Percentiles rank a stretch among this genome's conserved stretches.
Evolutionary conservation across 2,888 invertebrate genomes (phyloP).

Genomic region (Tubulanus polymorphus): DNA sequence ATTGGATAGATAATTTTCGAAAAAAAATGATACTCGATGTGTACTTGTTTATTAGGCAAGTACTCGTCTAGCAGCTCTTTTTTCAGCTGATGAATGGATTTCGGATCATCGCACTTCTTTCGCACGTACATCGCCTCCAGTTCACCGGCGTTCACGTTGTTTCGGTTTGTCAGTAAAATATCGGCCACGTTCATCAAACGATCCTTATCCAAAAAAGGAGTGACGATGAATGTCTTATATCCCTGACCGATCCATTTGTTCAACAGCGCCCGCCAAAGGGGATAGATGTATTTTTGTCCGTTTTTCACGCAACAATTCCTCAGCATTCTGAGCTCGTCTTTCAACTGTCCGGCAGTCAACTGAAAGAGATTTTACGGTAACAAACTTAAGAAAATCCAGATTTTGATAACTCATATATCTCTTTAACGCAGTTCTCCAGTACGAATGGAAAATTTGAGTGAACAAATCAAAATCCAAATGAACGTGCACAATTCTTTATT

Average conservation of each 20-base stretch:
- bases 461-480: too few species aligned
- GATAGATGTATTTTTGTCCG: conserved; percentile 34
- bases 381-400: too few species aligned
- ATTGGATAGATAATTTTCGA: conserved; percentile 32
- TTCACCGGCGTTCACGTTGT: conserved; percentile 29
- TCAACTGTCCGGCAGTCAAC: too few species aligned
- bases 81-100: conserved; percentile 29
- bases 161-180: conserved; percentile 28
- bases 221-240: conserved; percentile 36
- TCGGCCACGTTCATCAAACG: conserved; percentile 37
- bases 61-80: conserved; percentile 23
- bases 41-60: conserved; percentile 28
- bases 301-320: conserved; percentile 28
- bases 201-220: conserved; percentile 35
- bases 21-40: conserved; percentile 40
- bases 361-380: too few species aligned
- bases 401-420: too few species aligned
- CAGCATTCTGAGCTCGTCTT: too few species aligned
- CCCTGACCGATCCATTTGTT: conserved; percentile 34
- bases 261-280: conserved; percentile 42
- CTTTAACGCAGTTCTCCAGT: too few species aligned
- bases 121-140: conserved; percentile 33
- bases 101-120: conserved; percentile 22
- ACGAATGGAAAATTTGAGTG: too few species aligned
- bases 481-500: too few species aligned